phyloP scores from a whole-genome alignment of 2,888 invertebrate genomes.

The Stenotaenia linearis region DNA sequence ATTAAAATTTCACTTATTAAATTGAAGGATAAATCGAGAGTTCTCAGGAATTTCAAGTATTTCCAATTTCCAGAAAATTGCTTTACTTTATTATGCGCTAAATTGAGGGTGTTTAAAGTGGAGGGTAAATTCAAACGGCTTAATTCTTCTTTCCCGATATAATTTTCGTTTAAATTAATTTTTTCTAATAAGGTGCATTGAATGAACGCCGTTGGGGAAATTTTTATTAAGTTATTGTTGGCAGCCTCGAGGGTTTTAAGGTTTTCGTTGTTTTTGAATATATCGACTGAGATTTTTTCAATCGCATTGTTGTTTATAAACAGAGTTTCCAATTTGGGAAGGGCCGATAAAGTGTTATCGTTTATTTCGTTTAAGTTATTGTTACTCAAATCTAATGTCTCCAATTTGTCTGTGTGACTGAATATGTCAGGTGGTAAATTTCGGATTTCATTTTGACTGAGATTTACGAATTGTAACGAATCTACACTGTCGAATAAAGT shows the following conservation, averaged over 20 bases:
- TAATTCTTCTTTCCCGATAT: background rate
- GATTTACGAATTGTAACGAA: slow-evolving; percentile 50
- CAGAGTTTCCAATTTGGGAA: background rate
- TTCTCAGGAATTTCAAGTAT: background rate
- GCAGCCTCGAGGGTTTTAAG: slow-evolving; percentile 54
- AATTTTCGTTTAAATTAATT: slow-evolving; percentile 24
- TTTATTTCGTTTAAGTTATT: slow-evolving; percentile 52
- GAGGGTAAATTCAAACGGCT: background rate
- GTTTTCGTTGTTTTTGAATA: slow-evolving; percentile 51
- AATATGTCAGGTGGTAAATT: slow-evolving; percentile 54
- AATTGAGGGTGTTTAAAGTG: background rate
- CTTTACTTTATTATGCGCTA: background rate
- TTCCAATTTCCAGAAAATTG: background rate
- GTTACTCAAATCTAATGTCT: slow-evolving; percentile 54
- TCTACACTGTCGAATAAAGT: background rate
- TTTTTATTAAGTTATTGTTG: slow-evolving; percentile 51
- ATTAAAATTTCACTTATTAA: background rate
- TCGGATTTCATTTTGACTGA: slow-evolving; percentile 55
- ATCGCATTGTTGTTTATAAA: background rate
- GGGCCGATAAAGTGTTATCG: background rate
- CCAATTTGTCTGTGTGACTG: slow-evolving; percentile 52
- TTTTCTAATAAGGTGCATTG: background rate
- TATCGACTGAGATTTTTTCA: slow-evolving; percentile 44
- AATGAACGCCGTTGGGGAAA: background rate
- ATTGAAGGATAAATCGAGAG: background rate